A percentile compares a stretch with the other conserved stretches of the same genome.
phyloP scores from a whole-genome alignment of 2,797 vertebrate species.

The Danio kyathit region DNA sequence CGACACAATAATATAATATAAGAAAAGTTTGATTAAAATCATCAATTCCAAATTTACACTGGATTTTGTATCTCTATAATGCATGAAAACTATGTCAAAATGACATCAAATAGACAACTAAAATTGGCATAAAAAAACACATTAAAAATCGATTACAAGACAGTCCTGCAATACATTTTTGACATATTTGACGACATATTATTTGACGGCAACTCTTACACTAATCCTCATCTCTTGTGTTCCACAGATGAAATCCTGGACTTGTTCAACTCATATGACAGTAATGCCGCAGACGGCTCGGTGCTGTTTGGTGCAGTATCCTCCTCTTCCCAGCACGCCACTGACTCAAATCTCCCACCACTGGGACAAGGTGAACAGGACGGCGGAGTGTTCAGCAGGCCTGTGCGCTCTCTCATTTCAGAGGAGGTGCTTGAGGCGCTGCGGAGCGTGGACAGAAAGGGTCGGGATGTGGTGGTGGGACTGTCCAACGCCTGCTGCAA shows the following conservation, averaged over 20 bases:
- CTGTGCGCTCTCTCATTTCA: constrained; percentile 74
- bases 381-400: constrained; percentile 64
- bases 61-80: too few species aligned
- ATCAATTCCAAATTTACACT: too few species aligned
- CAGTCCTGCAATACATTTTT: too few species aligned
- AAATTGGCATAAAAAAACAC: too few species aligned
- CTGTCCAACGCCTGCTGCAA: constrained; percentile 88
- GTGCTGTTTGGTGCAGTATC: constrained; percentile 65
- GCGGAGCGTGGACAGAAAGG: constrained; percentile 77
- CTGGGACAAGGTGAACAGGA: constrained; percentile 64
- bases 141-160: too few species aligned
- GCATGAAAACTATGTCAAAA: too few species aligned
- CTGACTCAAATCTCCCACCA: constrained; percentile 65
- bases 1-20: too few species aligned
- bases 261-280: constrained; percentile 69
- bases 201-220: neutral
- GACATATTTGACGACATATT: too few species aligned
- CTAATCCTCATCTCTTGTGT: neutral
- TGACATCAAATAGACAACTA: too few species aligned
- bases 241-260: constrained; percentile 70
- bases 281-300: constrained; percentile 69
- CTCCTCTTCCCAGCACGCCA: constrained; percentile 69
- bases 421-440: constrained; percentile 80
- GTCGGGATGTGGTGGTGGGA: constrained; percentile 82
- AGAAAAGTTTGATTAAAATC: too few species aligned